Evolutionary conservation across 2,888 invertebrate genomes (phyloP).

Genomic region (Apoda limacodes): DNA sequence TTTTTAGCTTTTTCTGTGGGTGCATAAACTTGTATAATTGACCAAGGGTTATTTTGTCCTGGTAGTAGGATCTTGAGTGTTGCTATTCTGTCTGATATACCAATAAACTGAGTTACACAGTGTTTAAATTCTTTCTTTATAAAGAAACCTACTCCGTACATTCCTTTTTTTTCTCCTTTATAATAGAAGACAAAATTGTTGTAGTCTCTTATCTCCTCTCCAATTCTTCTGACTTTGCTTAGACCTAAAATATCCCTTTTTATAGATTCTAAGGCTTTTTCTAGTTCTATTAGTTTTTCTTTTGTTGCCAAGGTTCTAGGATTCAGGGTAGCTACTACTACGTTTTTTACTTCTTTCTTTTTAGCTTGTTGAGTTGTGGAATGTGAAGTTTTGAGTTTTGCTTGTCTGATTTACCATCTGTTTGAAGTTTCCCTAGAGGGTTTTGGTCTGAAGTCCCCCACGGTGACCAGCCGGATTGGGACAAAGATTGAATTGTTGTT

Average conservation of each 20-base stretch:
- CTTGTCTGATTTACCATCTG: no score
- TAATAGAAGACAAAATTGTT: slow-evolving; percentile 11
- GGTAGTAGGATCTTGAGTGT: slow-evolving; percentile 9
- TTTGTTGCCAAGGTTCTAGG: slow-evolving; percentile 12
- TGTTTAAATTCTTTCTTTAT: slow-evolving; percentile 15
- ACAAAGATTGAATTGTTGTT: no score
- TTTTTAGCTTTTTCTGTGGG: slow-evolving; percentile 11
- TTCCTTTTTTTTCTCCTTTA: slow-evolving; percentile 9
- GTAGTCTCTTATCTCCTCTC: slow-evolving; percentile 15
- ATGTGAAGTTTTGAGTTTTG: no score
- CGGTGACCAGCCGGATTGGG: no score
- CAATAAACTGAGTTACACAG: slow-evolving; percentile 13
- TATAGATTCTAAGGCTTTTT: slow-evolving; percentile 14
- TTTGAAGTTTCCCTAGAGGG: no score
- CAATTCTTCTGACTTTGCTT: slow-evolving; percentile 19
- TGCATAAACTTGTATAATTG: slow-evolving; percentile 11
- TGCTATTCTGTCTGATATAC: slow-evolving; percentile 15
- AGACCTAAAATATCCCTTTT: slow-evolving; percentile 21
- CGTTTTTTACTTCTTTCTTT: no score
- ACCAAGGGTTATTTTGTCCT: slow-evolving; percentile 2
- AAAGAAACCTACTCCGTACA: slow-evolving; percentile 13
- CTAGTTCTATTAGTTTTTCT: no score
- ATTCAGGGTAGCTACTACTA: slow-evolving; percentile 14
- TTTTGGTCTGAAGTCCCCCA: no score
- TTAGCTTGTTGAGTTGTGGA: no score